phyloP scores from a whole-genome alignment of 2,888 invertebrate genomes.

The Melangyna quadrimaculata region DNA sequence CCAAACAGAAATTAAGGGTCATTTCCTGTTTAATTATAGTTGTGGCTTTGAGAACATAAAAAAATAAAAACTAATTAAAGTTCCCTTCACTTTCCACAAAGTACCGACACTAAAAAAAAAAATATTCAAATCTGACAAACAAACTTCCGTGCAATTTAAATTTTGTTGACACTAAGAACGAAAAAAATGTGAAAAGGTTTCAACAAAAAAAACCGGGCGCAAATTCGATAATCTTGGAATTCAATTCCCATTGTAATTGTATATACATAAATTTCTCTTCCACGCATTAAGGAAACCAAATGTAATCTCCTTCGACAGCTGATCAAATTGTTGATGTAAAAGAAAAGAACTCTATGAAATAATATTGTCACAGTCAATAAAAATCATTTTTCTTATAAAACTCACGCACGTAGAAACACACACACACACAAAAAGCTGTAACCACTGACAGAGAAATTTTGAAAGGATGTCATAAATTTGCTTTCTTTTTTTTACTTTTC shows the following conservation, averaged over 20 bases:
- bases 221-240: background rate
- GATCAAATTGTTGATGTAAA: constrained; percentile 51
- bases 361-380: constrained; percentile 66
- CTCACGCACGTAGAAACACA: no score
- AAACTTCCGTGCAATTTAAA: background rate
- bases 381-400: constrained; percentile 7
- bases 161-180: background rate
- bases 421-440: no score
- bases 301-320: constrained; percentile 44
- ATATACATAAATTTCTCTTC: background rate
- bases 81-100: background rate
- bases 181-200: background rate
- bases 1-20: background rate
- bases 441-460: background rate
- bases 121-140: background rate
- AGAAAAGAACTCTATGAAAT: constrained; percentile 29
- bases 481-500: constrained; percentile 25
- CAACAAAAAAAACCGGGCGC: background rate
- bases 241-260: constrained; percentile 12
- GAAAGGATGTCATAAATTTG: constrained; percentile 61
- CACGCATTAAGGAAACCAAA: background rate
- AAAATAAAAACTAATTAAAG: background rate
- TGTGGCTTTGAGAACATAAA: background rate
- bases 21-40: no score
- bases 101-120: background rate